Evolutionary conservation across 2,888 invertebrate genomes (phyloP), one percentile per base, ranked within the genome.

Genomic region (Pomacea canaliculata): DNA sequence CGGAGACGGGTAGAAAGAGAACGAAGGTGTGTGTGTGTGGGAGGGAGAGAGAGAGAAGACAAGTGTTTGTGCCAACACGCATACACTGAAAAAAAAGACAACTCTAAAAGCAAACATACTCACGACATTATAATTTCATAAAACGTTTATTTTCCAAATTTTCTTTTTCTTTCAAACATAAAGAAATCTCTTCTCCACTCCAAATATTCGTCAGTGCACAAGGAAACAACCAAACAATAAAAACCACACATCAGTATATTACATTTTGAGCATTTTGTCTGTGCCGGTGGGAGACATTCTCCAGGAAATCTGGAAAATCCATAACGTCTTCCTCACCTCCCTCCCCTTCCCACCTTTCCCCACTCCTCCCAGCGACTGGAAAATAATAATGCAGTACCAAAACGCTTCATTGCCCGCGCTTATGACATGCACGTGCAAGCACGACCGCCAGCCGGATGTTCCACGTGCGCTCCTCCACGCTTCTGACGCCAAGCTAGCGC

Each of bases 231-330:
- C 10, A n/a, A 63, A 63, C 12, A 63, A 18, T 12, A 10, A n/a
- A 63, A 63, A 19, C 4, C 8, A 12, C 49, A 46, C 19, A 48
- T 19, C 8, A 59, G 56, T 70, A 70, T 70, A 23, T 67, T 73
- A 67, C 67, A 73, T 23, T 65, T 73, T 73, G 73, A 73, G 73
- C 73, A 73, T 49, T 73, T 73, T 49, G n/a, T 56, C 70, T 51
- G 73, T 73, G 73, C 49, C 63, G 27, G 18, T 23, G 23, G 48
- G 63, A 18, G 71, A 70, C n/a, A 62, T 70, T 51, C 56, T 51
- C 51, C 70, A 23, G 56, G 70, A 59, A 49, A 60, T 70, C 59
- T 70, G 70, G 70, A 70, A 70, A 70, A 59, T 70, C 56, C 70
- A 59, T 59, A 51, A n/a, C 71, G 27, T 27, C 62, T 60, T 46